Evolutionary conservation across 1,140 invertebrate genomes (phyloP), one percentile per base, ranked within the genome.

Genomic region (Stegodyphus mimosarum): DNA sequence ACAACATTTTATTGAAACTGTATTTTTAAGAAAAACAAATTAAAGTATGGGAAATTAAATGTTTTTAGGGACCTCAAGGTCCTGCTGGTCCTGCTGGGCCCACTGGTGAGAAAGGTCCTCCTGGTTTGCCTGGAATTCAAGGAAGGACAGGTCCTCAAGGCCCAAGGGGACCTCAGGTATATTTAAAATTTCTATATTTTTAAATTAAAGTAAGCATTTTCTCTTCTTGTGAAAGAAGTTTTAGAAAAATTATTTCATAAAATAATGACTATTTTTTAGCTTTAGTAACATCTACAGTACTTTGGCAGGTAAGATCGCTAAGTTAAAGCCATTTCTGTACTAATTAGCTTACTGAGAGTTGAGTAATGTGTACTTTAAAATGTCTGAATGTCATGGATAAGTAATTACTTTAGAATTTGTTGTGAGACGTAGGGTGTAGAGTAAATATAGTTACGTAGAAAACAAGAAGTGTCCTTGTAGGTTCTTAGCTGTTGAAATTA

Each of bases 81-180:
- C 92, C 92, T 7, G 89, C 92, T 88, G 95, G 96, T 33, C 92
- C 93, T 55, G 89, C 92, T 72, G 95, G 95, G 49, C 91, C 92
- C 6, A 90, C 92, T 75, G 89, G 89, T 64, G 89, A 89, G 18
- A 85, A 86, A 73, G 89, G 89, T 77, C 81, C 84, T 33, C 84
- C 88, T 18, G 90, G 90, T 80, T 80, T 88, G n/a, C 87, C 87
- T 73, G 90, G 90, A 84, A 69, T 87, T 0, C 88, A 89, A 79
- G 89, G 90, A 85, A 75, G 86, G 74, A 11, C 52, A 63, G 88
- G 88, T 17, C 63, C 83, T 50, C 87, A 88, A 63, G 88, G 87
- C 33, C 60, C 66, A 60, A 85, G 60, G 74, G 79, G 84, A 64
- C 6, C 86, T 17, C 74, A 83, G 74, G 76, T 87, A 66, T 52